phyloP scores from a whole-genome alignment of 2,113 vertebrate species.

The Epinephelus fuscoguttatus region DNA sequence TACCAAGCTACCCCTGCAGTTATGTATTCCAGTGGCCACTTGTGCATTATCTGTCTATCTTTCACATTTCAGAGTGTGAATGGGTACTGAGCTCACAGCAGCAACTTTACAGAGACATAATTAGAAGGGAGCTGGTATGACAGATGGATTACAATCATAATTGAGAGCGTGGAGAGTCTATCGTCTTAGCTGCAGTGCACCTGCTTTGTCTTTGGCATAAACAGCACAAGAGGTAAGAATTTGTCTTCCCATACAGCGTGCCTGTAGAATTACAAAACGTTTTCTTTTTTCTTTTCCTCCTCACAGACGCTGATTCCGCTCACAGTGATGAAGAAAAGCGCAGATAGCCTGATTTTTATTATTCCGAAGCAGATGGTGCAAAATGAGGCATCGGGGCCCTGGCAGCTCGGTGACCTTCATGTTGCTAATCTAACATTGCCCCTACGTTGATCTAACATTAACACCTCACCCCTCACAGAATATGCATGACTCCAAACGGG shows the following conservation, averaged over 20 bases:
- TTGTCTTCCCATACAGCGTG: slow-evolving; percentile 52
- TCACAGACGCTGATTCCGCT: slow-evolving; percentile 35
- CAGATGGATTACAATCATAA: slow-evolving; percentile 81
- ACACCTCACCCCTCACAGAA: slow-evolving; percentile 67
- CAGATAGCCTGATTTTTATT: slow-evolving; percentile 66
- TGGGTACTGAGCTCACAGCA: slow-evolving; percentile 54
- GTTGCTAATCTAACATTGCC: slow-evolving; percentile 76
- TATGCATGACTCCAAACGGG: slow-evolving; percentile 70
- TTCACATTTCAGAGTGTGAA: slow-evolving; percentile 65
- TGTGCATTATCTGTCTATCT: slow-evolving; percentile 68
- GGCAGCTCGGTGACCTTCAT: slow-evolving; percentile 74
- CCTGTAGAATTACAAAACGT: slow-evolving; percentile 57
- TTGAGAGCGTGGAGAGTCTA: slow-evolving; percentile 72
- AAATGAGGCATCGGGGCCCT: slow-evolving; percentile 52
- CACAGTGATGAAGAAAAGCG: slow-evolving; percentile 43
- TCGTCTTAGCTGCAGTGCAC: slow-evolving; percentile 63
- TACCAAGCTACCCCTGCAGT: slow-evolving; percentile 23
- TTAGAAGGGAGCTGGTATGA: slow-evolving; percentile 79
- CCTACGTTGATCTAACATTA: slow-evolving; percentile 78
- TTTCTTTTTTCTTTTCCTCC: background rate
- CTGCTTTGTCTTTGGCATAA: slow-evolving; percentile 74
- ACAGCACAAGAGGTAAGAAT: slow-evolving; percentile 67
- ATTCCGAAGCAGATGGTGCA: slow-evolving; percentile 77
- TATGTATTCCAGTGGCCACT: slow-evolving; percentile 71
- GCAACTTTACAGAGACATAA: slow-evolving; percentile 74